Evolutionary conservation across 2,113 vertebrate genomes (phyloP).

Genomic region (Phalacrocorax aristotelis): DNA sequence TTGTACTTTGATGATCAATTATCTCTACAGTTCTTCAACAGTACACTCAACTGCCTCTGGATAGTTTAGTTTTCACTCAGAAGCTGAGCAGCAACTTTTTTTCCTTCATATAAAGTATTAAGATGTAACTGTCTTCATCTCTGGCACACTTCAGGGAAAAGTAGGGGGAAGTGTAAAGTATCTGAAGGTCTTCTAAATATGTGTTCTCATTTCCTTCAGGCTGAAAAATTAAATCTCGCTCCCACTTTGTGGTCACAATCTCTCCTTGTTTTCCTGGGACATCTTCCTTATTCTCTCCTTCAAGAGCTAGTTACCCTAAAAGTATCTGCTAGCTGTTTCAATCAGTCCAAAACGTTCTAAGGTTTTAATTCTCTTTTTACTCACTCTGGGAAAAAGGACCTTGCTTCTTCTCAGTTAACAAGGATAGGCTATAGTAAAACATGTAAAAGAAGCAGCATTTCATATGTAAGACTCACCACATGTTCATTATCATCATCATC

Average conservation of each 20-base stretch:
- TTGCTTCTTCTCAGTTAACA: neutral
- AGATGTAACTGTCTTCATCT: neutral
- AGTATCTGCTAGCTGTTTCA: neutral
- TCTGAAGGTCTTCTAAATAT: neutral
- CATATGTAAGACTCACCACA: neutral
- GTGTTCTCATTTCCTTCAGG: neutral
- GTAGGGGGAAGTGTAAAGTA: neutral
- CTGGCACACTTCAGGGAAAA: neutral
- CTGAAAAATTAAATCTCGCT: neutral
- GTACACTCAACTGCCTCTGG: neutral
- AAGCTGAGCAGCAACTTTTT: neutral
- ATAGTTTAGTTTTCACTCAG: neutral
- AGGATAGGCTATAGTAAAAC: neutral
- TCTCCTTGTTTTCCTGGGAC: neutral
- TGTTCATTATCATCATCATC: conserved; percentile 46
- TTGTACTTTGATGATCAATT: neutral
- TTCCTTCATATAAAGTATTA: neutral
- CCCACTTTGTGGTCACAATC: neutral
- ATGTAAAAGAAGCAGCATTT: neutral
- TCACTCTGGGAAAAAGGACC: neutral
- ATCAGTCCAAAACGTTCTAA: neutral
- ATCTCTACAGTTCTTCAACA: neutral
- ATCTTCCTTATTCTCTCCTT: neutral
- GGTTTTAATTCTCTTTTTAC: neutral
- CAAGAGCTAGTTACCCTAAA: neutral